phyloP scores from a whole-genome alignment of 1,140 invertebrate species.

The Sinonovacula constricta region DNA sequence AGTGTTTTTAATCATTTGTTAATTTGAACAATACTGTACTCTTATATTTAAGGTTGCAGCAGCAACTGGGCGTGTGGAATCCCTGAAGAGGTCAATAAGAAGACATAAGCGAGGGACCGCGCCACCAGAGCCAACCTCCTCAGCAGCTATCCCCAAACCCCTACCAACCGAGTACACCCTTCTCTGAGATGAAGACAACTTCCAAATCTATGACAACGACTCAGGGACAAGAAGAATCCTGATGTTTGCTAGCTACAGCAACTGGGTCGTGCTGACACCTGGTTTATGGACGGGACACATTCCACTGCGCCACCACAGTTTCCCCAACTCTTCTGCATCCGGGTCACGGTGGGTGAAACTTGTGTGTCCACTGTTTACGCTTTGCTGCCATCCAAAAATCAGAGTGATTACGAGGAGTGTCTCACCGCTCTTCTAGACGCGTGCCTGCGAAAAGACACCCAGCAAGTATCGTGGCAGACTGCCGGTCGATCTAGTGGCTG shows the following conservation, averaged over 20 bases:
- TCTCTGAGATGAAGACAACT: not conserved
- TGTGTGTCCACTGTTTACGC: constrained; percentile 5
- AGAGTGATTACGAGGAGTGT: constrained; percentile 4
- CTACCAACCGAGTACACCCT: not conserved
- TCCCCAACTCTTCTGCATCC: constrained; percentile 21
- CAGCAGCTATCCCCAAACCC: not conserved
- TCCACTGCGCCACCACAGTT: constrained; percentile 24
- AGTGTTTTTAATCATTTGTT: not conserved
- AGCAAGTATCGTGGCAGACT: not conserved
- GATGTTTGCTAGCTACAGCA: constrained; percentile 11
- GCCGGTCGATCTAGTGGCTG: constrained; percentile 27
- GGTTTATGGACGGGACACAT: constrained; percentile 29
- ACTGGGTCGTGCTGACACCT: constrained; percentile 10
- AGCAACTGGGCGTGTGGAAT: constrained; percentile 3
- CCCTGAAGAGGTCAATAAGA: constrained; percentile 5
- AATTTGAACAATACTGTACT: not conserved
- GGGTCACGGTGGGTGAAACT: constrained; percentile 14
- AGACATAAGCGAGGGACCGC: not conserved
- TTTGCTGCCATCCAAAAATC: not conserved
- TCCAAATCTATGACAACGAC: constrained; percentile 18
- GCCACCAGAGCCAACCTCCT: not conserved
- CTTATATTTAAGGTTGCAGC: constrained; percentile 1
- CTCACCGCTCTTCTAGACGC: constrained; percentile 12
- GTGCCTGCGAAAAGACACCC: constrained; percentile 5
- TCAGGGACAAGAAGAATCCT: not conserved